A percentile compares a stretch with the other conserved stretches of the same genome.
Conservation (phyloP, 1,140 invertebrate species). For the Cotesia glomerata region DNA sequence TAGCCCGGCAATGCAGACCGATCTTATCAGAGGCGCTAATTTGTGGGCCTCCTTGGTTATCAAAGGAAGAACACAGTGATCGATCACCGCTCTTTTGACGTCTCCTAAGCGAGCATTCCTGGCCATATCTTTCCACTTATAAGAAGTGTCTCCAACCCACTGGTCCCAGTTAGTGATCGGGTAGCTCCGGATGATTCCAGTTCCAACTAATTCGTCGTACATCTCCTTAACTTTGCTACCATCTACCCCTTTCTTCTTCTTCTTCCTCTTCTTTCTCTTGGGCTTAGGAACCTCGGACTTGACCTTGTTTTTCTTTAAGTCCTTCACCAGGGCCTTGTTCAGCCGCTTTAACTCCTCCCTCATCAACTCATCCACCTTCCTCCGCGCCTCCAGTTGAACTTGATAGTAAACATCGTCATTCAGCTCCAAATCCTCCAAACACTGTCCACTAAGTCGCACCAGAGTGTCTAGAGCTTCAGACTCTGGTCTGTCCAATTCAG, state of each 20-base stretch:
- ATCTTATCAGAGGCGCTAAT: constrained; percentile 62
- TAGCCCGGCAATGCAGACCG: constrained; percentile 69
- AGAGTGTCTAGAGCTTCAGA: constrained; percentile 49
- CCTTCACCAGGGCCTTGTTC: constrained; percentile 60
- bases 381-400: constrained; percentile 64
- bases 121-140: constrained; percentile 46
- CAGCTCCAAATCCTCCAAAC: constrained; percentile 62
- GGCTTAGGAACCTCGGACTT: constrained; percentile 49
- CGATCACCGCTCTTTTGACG: constrained; percentile 67
- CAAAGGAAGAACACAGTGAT: constrained; percentile 72
- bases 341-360: constrained; percentile 64
- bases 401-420: constrained; percentile 62
- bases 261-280: constrained; percentile 58
- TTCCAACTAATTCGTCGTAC: constrained; percentile 67
- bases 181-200: constrained; percentile 51
- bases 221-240: constrained; percentile 63
- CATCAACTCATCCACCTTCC: constrained; percentile 67
- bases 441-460: constrained; percentile 54
- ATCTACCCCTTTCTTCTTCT: constrained; percentile 63
- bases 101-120: constrained; percentile 55
- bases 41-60: constrained; percentile 66
- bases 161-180: constrained; percentile 39
- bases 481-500: constrained; percentile 47
- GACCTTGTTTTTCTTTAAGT: constrained; percentile 46
- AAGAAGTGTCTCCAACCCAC: constrained; percentile 56